Conservation (phyloP, 2,113 vertebrate genomes). For the Motacilla alba region DNA sequence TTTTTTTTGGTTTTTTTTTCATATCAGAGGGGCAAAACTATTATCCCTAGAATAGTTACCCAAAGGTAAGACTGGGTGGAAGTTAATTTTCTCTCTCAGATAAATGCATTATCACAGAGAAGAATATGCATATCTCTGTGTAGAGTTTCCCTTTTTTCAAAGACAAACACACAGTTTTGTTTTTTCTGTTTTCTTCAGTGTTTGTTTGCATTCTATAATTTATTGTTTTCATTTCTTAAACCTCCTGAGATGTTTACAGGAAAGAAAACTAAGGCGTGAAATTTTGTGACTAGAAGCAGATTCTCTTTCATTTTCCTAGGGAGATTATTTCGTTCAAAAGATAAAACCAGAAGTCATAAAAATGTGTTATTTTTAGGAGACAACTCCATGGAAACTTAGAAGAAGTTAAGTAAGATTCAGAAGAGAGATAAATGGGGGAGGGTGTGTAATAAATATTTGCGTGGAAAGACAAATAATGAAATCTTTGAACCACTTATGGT, state of each 20-base stretch:
- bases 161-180: rapidly evolving
- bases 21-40: neutral
- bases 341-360: neutral
- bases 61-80: neutral
- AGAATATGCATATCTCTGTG: neutral
- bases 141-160: neutral
- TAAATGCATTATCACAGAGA: neutral
- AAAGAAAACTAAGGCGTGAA: neutral
- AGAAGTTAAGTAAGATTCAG: neutral
- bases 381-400: neutral
- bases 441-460: neutral
- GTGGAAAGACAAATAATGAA: neutral
- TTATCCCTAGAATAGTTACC: neutral
- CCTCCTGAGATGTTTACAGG: neutral
- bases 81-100: neutral
- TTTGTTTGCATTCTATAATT: neutral
- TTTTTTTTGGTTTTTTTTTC: neutral
- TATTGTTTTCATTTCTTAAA: neutral
- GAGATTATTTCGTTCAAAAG: neutral
- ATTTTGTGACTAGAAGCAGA: neutral
- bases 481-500: neutral
- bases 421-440: neutral
- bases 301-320: neutral
- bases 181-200: neutral
- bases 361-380: neutral